Base-by-base conservation (phyloP, 2,888 invertebrate genomes). In the Himalopsyche tibetana region DNA sequence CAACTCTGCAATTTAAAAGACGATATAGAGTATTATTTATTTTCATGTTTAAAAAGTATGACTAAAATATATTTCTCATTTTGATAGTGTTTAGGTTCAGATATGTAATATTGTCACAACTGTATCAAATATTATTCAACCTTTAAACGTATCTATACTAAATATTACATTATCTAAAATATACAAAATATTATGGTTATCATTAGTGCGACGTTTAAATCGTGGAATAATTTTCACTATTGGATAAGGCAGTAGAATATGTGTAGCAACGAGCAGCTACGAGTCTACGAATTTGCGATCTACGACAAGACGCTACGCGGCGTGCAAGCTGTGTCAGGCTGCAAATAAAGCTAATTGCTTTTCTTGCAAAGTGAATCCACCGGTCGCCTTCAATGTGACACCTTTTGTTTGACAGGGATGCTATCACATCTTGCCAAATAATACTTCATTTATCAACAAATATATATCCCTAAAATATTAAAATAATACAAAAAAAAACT, bases 291-390 rank as follows among this genome's bases (percentile, higher is more conserved):
- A 51, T 51, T 51, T 51, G 19, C 19, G 63, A 63, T 63, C 19
- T 63, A 63, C 63, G 63, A 63, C 63, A 63, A 63, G 63, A 63
- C 28, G 63, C 63, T 63, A 63, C 63, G 63, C 63, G 63, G 63
- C 63, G n/a, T 63, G 63, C 63, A 63, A 28, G 63, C 28, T 80
- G 80, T 80, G 80, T 45, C 45, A 42, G 19, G 80, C 80, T 80
- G 40, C 80, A 80, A 80, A 80, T 80, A 80, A 80, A 9, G 80
- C 80, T 80, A 80, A 80, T 80, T 80, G 80, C 80, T 80, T 80
- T 80, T 36, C 80, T 80, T 80, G 80, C 80, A 80, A 40, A 80
- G 40, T 45, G 40, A 80, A 42, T 45, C 40, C 80, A 80, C n/a
- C 80, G 40, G 45, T 80, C 80, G 40, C 63, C 28, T 63, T 63